Conservation (phyloP, 2,113 vertebrate species). For the Peromyscus leucopus region DNA sequence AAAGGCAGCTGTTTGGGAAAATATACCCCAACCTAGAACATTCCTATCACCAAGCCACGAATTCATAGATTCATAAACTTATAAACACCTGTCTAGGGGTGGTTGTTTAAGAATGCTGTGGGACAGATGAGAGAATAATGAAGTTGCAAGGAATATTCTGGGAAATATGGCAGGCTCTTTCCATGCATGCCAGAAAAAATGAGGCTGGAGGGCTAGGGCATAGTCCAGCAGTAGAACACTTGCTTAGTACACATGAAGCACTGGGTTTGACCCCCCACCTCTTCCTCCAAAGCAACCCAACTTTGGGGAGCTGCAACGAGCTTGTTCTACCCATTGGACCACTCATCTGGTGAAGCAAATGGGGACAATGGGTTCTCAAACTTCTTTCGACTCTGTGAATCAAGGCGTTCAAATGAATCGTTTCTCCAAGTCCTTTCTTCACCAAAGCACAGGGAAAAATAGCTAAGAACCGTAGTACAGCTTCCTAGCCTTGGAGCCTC, state of each 20-base stretch:
- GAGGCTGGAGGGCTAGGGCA: neutral
- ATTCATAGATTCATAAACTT: neutral
- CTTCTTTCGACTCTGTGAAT: constrained; percentile 13
- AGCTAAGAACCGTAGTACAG: neutral
- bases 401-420: neutral
- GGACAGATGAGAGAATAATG: neutral
- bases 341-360: neutral
- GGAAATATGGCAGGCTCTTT: neutral
- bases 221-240: neutral
- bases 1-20: neutral
- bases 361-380: neutral
- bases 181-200: neutral
- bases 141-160: neutral
- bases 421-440: neutral
- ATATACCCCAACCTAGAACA: neutral
- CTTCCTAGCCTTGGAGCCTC: neutral
- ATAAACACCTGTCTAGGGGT: neutral
- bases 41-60: neutral
- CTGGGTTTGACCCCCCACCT: neutral
- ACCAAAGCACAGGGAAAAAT: neutral
- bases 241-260: too few species aligned
- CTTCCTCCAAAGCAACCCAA: neutral
- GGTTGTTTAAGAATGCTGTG: neutral
- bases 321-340: neutral
- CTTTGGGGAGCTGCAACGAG: neutral